These are phyloP conservation scores for Heterocephalus glaber DNA, from an alignment of 2,113 vertebrate genomes.

Conservation along the genomic window DNA sequence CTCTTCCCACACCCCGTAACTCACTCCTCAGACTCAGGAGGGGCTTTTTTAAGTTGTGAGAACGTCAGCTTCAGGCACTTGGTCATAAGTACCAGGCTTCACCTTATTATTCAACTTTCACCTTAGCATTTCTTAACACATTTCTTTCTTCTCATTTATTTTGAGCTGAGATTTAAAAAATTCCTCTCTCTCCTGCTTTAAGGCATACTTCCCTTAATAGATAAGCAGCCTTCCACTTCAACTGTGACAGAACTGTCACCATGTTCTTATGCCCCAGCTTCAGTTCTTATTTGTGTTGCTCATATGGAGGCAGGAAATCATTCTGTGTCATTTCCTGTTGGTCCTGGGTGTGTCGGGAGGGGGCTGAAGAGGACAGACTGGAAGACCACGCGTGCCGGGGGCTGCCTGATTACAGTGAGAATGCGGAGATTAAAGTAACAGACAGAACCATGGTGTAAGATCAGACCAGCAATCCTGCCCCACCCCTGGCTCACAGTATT, in stretches of 20 bases:
- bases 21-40: slow-evolving; percentile 16
- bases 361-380: no score
- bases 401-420: no score
- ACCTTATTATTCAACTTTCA: background rate
- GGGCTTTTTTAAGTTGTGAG: background rate
- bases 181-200: background rate
- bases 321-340: background rate
- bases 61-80: background rate
- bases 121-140: background rate
- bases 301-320: background rate
- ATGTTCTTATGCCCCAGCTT: background rate
- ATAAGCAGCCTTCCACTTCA: background rate
- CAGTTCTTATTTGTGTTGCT: background rate
- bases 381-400: background rate
- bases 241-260: background rate
- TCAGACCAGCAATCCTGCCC: background rate
- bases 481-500: background rate
- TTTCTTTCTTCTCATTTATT: background rate
- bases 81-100: background rate
- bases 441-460: background rate
- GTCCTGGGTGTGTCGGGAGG: background rate
- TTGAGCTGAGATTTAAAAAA: background rate
- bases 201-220: background rate
- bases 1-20: background rate
- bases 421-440: no score